Evolutionary conservation across 2,888 invertebrate species (phyloP).

Genomic region (Rhorus exstirpatorius): DNA sequence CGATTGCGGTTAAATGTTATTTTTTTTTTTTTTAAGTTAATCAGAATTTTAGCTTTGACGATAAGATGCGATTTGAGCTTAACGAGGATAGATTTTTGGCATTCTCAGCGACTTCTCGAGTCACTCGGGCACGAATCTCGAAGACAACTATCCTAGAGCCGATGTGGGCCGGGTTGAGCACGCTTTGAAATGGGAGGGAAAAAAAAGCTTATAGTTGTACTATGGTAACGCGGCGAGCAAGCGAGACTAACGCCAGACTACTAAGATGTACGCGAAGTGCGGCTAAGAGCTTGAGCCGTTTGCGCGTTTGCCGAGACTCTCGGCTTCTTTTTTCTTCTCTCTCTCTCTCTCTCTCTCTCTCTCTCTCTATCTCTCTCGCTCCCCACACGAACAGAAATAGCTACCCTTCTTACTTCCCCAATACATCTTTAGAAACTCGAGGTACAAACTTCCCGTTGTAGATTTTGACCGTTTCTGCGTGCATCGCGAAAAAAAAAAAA

Average conservation of each 20-base stretch:
- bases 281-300: slow-evolving; percentile 82
- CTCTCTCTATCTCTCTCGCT: slow-evolving; percentile 80
- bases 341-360: slow-evolving; percentile 82
- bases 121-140: slow-evolving; percentile 34
- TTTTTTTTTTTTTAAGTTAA: slow-evolving; percentile 1
- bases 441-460: slow-evolving; percentile 70
- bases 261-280: slow-evolving; percentile 81
- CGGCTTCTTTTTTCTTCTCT: slow-evolving; percentile 75
- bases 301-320: slow-evolving; percentile 78
- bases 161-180: slow-evolving; percentile 55
- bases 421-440: slow-evolving; percentile 81
- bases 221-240: slow-evolving; percentile 80
- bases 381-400: slow-evolving; percentile 85
- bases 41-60: slow-evolving; percentile 2
- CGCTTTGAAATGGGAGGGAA: slow-evolving; percentile 68
- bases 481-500: slow-evolving; percentile 28
- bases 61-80: slow-evolving; percentile 22
- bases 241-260: slow-evolving; percentile 84
- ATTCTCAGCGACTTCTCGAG: slow-evolving; percentile 22
- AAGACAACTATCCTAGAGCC: slow-evolving; percentile 40
- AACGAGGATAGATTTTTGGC: slow-evolving; percentile 29
- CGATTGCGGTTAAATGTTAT: not conserved
- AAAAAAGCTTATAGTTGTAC: slow-evolving; percentile 77
- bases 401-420: slow-evolving; percentile 85
- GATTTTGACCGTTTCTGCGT: slow-evolving; percentile 56